Conservation (phyloP, 2,113 vertebrate species). For the Manacus vitellinus region DNA sequence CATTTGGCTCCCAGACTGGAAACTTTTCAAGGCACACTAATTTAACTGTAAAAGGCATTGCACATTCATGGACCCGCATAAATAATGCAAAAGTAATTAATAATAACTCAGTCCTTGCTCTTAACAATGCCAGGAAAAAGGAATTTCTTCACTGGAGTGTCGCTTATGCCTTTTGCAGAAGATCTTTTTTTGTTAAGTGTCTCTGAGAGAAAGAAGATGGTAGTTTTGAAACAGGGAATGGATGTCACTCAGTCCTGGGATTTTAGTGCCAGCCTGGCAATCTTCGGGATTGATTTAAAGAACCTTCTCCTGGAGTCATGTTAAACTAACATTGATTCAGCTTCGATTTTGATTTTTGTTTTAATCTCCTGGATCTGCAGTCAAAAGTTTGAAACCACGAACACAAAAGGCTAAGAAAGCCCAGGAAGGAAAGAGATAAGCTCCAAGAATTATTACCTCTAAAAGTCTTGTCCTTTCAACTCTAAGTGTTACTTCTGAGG, state of each 20-base stretch:
- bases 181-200: neutral
- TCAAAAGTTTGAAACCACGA: neutral
- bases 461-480: neutral
- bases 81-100: slow-evolving; percentile 60
- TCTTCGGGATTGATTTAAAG: neutral
- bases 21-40: slow-evolving; percentile 14
- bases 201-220: neutral
- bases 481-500: neutral
- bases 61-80: slow-evolving; percentile 15
- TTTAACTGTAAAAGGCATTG: slow-evolving; percentile 30
- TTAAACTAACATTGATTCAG: neutral
- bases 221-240: neutral
- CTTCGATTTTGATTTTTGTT: neutral
- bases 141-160: slow-evolving; percentile 21
- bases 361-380: neutral
- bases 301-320: neutral
- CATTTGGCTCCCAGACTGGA: neutral
- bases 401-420: neutral
- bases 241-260: neutral
- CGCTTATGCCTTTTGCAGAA: neutral
- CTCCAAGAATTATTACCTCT: neutral
- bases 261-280: neutral
- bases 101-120: slow-evolving; percentile 21
- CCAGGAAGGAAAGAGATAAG: neutral
- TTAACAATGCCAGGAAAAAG: slow-evolving; percentile 30